phyloP scores from a whole-genome alignment of 92 coral and sea anemone genomes.

The Isaurus tuberculatus region DNA sequence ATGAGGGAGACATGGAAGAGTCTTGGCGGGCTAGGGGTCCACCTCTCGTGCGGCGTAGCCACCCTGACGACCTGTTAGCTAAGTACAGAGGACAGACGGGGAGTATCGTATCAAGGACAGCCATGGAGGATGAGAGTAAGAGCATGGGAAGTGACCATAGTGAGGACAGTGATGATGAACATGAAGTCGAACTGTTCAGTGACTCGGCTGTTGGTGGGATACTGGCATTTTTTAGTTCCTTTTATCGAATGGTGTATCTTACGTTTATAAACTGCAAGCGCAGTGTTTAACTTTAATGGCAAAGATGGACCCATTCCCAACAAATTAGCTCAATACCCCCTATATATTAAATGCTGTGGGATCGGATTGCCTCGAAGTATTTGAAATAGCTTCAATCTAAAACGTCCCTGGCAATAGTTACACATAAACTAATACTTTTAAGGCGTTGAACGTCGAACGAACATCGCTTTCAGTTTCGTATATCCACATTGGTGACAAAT shows the following conservation, averaged over 20 bases:
- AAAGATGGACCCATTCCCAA: not conserved
- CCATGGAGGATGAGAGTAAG: conserved; percentile 18
- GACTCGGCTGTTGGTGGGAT: conserved; percentile 84
- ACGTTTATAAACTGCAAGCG: not conserved
- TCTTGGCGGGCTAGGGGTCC: conserved; percentile 28
- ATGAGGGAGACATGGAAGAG: not conserved
- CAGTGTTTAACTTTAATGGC: not conserved
- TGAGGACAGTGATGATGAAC: conserved; percentile 65
- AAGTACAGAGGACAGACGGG: conserved; percentile 32
- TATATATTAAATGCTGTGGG: no score
- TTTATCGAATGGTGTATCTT: not conserved
- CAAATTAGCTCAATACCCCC: no score
- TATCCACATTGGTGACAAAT: no score
- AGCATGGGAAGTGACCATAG: conserved; percentile 54
- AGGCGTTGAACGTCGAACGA: no score
- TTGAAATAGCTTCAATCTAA: not conserved
- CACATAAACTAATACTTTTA: no score
- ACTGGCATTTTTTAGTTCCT: not conserved
- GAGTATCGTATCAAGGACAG: not conserved
- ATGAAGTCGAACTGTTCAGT: conserved; percentile 75
- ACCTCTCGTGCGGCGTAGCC: conserved; percentile 27
- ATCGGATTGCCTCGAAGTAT: not conserved
- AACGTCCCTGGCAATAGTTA: no score
- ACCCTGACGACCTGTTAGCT: conserved; percentile 10
- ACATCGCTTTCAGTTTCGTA: no score